Conservation (phyloP, 1,140 invertebrate species). For the Drosophila truncata region DNA sequence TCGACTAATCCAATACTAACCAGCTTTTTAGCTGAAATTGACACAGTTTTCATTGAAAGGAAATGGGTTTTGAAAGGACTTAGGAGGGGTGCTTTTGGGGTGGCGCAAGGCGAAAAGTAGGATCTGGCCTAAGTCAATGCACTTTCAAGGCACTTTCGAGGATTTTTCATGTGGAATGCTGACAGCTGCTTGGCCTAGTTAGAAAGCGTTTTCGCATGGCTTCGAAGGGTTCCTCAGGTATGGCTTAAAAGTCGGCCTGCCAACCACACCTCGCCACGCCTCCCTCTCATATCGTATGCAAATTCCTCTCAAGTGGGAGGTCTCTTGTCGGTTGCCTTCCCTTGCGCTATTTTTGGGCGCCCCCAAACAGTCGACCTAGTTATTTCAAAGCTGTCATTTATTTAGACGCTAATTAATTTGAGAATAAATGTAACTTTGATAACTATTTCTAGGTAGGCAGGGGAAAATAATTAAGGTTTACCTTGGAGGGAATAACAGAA, state of each 20-base stretch:
- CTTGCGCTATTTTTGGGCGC: slow-evolving; percentile 11
- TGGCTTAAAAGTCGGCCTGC: slow-evolving; percentile 23
- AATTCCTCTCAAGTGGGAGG: slow-evolving; percentile 41
- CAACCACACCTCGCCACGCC: background rate
- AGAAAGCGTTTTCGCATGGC: slow-evolving; percentile 22
- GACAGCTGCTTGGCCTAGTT: slow-evolving; percentile 77
- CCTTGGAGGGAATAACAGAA: slow-evolving; percentile 2
- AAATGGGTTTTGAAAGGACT: slow-evolving; percentile 21
- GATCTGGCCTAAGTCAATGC: slow-evolving; percentile 60
- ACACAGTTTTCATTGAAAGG: slow-evolving; percentile 61
- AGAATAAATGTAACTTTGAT: slow-evolving; percentile 12
- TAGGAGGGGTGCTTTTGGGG: slow-evolving; percentile 19
- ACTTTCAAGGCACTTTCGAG: slow-evolving; percentile 50
- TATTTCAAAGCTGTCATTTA: slow-evolving; percentile 41
- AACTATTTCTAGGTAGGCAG: slow-evolving; percentile 4
- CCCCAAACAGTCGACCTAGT: slow-evolving; percentile 42
- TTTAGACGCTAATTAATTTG: slow-evolving; percentile 32
- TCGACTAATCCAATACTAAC: background rate
- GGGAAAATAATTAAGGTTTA: slow-evolving; percentile 1
- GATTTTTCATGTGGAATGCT: slow-evolving; percentile 42
- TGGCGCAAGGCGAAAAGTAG: background rate
- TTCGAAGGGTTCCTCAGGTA: slow-evolving; percentile 32
- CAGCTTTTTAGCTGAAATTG: slow-evolving; percentile 47
- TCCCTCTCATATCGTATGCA: slow-evolving; percentile 42
- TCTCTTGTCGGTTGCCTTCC: slow-evolving; percentile 15